Conservation (phyloP, 1,140 invertebrate genomes). For the Trichonephila inaurata region DNA sequence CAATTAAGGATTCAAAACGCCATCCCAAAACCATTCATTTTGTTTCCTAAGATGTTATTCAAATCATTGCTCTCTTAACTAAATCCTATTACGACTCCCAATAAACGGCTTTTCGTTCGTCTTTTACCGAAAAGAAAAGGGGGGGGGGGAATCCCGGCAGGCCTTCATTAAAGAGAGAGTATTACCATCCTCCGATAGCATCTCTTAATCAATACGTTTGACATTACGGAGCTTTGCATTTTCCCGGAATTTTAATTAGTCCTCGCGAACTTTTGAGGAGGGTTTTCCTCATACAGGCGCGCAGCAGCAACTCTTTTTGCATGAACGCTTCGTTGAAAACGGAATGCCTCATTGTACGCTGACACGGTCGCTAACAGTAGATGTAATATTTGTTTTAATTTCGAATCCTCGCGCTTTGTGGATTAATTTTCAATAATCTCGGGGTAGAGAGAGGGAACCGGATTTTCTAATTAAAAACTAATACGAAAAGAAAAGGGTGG, state of each 20-base stretch:
- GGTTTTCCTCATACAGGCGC: background rate
- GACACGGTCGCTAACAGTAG: slow-evolving; percentile 30
- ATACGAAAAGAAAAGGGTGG: slow-evolving; percentile 1
- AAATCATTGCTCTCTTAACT: background rate
- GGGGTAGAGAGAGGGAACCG: background rate
- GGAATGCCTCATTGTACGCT: slow-evolving; percentile 41
- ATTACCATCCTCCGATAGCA: slow-evolving; percentile 9
- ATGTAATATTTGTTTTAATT: slow-evolving; percentile 74
- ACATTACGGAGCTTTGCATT: slow-evolving; percentile 45
- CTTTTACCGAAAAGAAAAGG: background rate
- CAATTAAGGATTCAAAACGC: background rate
- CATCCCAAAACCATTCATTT: background rate
- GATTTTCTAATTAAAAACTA: slow-evolving; percentile 73
- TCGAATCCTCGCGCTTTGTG: slow-evolving; percentile 38
- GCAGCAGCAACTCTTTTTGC: slow-evolving; percentile 30
- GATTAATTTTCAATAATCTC: slow-evolving; percentile 76
- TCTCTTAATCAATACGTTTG: slow-evolving; percentile 71
- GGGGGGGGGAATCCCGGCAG: background rate
- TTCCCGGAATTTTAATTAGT: slow-evolving; percentile 67
- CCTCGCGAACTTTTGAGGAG: slow-evolving; percentile 51
- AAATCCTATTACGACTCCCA: background rate
- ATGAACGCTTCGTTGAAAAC: slow-evolving; percentile 58
- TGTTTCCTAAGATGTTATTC: slow-evolving; percentile 15
- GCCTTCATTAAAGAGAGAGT: slow-evolving; percentile 55
- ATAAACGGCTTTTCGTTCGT: slow-evolving; percentile 2